These are phyloP conservation scores for Hylaeus volcanicus DNA, from an alignment of 1,140 invertebrate genomes.

Conservation along the genomic window DNA sequence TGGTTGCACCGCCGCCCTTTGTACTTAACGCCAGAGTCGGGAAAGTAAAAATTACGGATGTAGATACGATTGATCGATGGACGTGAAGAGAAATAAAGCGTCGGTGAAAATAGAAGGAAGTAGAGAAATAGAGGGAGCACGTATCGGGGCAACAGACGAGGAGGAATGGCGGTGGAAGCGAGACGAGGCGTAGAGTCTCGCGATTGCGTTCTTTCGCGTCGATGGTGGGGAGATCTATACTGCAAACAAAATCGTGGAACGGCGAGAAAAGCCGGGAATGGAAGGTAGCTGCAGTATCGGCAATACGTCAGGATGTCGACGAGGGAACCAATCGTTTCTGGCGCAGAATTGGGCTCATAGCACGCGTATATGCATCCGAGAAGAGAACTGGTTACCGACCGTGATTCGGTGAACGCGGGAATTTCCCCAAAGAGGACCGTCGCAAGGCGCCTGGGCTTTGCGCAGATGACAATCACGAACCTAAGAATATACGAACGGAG, in stretches of 20 bases:
- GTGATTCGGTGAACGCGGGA: slow-evolving; percentile 69
- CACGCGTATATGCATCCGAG: slow-evolving; percentile 64
- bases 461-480: not conserved
- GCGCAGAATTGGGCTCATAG: slow-evolving; percentile 65
- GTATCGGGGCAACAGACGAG: not conserved
- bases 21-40: not conserved
- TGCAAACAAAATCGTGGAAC: slow-evolving; percentile 53
- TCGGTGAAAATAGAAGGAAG: slow-evolving; percentile 14
- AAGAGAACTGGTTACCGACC: slow-evolving; percentile 74
- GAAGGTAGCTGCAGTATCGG: slow-evolving; percentile 77
- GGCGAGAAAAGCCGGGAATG: slow-evolving; percentile 64
- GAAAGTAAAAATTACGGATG: not conserved
- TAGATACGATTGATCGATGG: not conserved
- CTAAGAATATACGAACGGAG: no score
- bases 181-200: not conserved
- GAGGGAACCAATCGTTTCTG: slow-evolving; percentile 69
- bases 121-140: not conserved
- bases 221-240: slow-evolving; percentile 28
- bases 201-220: not conserved
- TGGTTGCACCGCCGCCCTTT: no score
- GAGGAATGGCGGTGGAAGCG: not conserved
- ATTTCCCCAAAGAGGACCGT: slow-evolving; percentile 62
- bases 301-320: slow-evolving; percentile 75
- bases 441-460: slow-evolving; percentile 42
- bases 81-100: slow-evolving; percentile 20